Evolutionary conservation across 2,113 vertebrate genomes (phyloP).

Genomic region (Calypte anna): DNA sequence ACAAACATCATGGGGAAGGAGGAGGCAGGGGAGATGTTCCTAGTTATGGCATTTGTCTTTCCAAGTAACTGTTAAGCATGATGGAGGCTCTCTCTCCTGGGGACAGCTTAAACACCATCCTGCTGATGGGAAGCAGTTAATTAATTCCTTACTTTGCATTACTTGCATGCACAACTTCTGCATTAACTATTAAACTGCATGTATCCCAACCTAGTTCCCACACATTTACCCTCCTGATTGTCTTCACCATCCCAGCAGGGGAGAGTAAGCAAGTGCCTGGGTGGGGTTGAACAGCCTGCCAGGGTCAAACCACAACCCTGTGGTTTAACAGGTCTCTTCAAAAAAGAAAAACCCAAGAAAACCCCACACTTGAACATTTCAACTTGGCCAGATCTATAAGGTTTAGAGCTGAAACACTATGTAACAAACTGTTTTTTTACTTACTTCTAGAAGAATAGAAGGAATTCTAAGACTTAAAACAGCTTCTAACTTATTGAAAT

Average conservation of each 20-base stretch:
- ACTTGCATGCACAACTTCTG: not conserved
- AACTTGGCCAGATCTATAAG: not conserved
- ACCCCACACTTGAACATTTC: not conserved
- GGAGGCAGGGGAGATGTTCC: not conserved
- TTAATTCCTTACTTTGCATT: not conserved
- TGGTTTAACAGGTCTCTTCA: not conserved
- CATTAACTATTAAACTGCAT: not conserved
- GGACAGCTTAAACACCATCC: not conserved
- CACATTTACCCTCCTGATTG: not conserved
- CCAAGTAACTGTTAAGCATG: rapidly evolving
- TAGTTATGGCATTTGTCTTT: not conserved
- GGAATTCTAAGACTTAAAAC: not conserved
- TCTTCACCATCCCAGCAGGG: rapidly evolving
- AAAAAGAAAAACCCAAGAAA: not conserved
- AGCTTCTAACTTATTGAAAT: not conserved
- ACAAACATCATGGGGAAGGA: not conserved
- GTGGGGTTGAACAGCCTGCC: not conserved
- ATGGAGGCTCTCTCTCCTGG: not conserved
- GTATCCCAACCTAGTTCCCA: not conserved
- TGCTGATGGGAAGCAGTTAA: not conserved
- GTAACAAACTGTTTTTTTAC: not conserved
- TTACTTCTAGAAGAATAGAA: not conserved
- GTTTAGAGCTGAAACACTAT: not conserved
- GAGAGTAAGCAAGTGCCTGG: not conserved
- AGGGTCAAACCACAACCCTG: not conserved